A percentile compares a stretch with the other conserved stretches of the same genome.
Conservation (phyloP, 1,140 invertebrate genomes). For the Panulirus ornatus region DNA sequence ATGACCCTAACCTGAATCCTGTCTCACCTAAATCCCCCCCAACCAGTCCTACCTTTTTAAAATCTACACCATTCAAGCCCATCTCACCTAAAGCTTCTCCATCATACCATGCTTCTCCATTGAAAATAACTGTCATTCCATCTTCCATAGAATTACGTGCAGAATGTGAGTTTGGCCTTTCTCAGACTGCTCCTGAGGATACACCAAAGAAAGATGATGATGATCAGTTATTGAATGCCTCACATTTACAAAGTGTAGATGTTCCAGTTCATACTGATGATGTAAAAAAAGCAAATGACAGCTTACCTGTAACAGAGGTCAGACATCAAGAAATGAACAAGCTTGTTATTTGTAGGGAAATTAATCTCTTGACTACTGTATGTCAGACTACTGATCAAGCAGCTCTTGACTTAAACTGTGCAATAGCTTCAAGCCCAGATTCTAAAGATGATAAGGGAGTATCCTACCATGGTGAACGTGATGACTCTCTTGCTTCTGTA, state of each 20-base stretch:
- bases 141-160: not conserved
- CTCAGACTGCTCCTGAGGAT: not conserved
- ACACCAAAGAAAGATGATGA: not conserved
- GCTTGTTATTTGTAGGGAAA: not conserved
- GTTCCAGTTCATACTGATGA: not conserved
- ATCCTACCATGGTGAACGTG: not conserved
- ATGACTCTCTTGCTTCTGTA: not conserved
- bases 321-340: not conserved
- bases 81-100: not conserved
- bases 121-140: not conserved
- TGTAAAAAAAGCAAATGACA: not conserved
- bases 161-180: not conserved
- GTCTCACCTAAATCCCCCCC: too few species aligned
- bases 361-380: not conserved
- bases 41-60: not conserved
- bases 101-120: not conserved
- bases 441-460: not conserved
- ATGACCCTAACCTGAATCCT: too few species aligned
- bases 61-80: not conserved
- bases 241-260: not conserved
- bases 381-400: not conserved
- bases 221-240: not conserved
- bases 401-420: not conserved
- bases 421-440: not conserved
- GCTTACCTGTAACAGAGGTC: too few species aligned